Base-by-base conservation (phyloP, 2,113 vertebrate genomes). In the Copsychus sechellarum region DNA sequence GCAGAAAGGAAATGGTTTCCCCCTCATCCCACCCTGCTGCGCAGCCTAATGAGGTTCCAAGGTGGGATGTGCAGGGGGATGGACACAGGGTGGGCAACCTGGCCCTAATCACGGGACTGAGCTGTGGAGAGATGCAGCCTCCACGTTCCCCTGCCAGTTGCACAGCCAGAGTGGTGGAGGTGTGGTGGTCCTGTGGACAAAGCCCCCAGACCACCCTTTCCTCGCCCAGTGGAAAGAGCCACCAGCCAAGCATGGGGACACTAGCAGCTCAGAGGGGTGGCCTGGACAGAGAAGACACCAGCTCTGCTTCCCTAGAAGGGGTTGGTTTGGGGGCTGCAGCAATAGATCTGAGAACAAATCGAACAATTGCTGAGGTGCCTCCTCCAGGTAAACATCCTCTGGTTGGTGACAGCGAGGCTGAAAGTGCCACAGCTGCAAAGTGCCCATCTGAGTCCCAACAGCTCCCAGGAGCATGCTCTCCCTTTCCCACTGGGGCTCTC, bases 1-100 rank as follows among this genome's bases (percentile, higher is more conserved):
- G 79, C 85, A 85, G 90, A 92, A 73, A 95, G 96, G 92, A 95
- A 95, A 82, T 85, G 54, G 84, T 70, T 95, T 87, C 45, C 71
- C 64, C 42, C 64, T 43, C 13, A 0, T 73, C 26, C 50, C 71
- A 73, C 84, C 93, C 92, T 40, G 42, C 81, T 2, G 20, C 0
- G 50, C 73, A 92, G 86, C 84, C 45, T 56, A 26, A 87, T 7
- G 42, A 93, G 40, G 51, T 36, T 53, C 70, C 69, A 43, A 89
- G 81, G 79, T 57, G 79, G 79, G 90, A 66, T 3, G 33, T 15
- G 65, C 57, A 23, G 34, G 62, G 61, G 70, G 62, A 31, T 11
- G 71, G 83, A 64, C 60, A 2, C 0, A 0, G 69, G 21, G 23
- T 17, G 58, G 45, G 56, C 64, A 74, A 2, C 14, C 19, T 60